These are phyloP conservation scores for Rhinolophus ferrumequinum DNA, from an alignment of 2,113 vertebrate species.

Conservation along the genomic window DNA sequence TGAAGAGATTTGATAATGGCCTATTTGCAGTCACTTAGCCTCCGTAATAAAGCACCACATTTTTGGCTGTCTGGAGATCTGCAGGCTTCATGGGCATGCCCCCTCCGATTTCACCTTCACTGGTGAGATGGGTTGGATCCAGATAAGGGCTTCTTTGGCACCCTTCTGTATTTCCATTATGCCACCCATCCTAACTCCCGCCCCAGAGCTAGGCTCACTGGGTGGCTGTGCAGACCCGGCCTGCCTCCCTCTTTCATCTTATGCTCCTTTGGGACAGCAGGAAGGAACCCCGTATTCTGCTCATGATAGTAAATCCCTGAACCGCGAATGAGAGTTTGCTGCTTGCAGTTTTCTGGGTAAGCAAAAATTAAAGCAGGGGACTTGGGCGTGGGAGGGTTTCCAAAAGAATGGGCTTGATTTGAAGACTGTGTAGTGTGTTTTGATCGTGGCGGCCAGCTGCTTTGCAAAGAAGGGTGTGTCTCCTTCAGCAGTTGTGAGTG, in stretches of 20 bases:
- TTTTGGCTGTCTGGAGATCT: slow-evolving; percentile 53
- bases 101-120: slow-evolving; percentile 63
- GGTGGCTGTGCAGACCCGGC: not conserved
- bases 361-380: not conserved
- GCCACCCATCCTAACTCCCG: not conserved
- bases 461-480: not conserved
- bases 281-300: not conserved
- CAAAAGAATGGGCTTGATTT: slow-evolving; percentile 59
- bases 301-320: not conserved
- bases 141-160: slow-evolving; percentile 10
- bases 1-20: slow-evolving; percentile 81
- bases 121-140: not conserved
- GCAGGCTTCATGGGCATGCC: slow-evolving; percentile 39
- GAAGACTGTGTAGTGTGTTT: not conserved
- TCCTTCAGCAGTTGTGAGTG: not conserved
- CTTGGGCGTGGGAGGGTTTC: not conserved
- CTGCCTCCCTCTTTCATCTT: not conserved
- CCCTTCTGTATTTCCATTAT: not conserved
- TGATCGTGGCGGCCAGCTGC: not conserved
- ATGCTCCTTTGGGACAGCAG: not conserved
- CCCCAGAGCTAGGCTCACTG: not conserved
- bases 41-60: slow-evolving; percentile 64
- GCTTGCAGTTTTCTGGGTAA: slow-evolving; percentile 16
- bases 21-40: slow-evolving; percentile 77
- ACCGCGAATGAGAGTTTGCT: not conserved